Evolutionary conservation across 2,797 vertebrate genomes (phyloP), one percentile per base, ranked within the genome.

Genomic region (Poeciliopsis gracilis): DNA sequence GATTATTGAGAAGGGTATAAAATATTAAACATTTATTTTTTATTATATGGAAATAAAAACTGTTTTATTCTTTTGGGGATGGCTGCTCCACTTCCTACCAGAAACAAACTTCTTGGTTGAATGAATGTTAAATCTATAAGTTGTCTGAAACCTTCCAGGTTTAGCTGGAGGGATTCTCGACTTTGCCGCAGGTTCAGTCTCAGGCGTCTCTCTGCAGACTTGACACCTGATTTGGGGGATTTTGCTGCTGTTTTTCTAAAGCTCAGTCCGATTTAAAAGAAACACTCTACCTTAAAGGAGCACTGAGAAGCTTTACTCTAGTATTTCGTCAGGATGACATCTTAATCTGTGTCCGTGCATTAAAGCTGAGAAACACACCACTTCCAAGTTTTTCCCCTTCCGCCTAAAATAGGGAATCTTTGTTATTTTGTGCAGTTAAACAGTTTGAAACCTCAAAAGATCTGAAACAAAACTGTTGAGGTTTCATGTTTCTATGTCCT

Each of bases 321-420:
- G 33, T 38, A 25, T 67, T 38, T 10, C 36, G 11, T 67, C 20
- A 20, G 30, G 18, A 15, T 33, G 13, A 28, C 41, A 4, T 57
- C 18, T 33, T 72, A 33, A 3, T 69, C 25, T 20, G 30, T 61
- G 25, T 77, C 3, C 53, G 9, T 55, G 28, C 3, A 43, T 30
- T 45, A 28, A 69, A 77, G 25, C 12, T 66, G 4, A 72, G 23
- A 82, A 47, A 45, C 12, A 63, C 70, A 79, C 57, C 16, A 36
- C 57, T 63, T 73, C n/a, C 55, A 33, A 8, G 16, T 12, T 23
- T 59, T 43, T 18, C 15, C 20, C 41, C 16, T 45, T 59, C 38
- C 0, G 36, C 23, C 38, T 74, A 30, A 55, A 79, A 69, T 55
- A 57, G 30, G 36, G 15, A 75, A 25, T 23, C n/a, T 63, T 3